Base-by-base conservation (phyloP, 1,140 invertebrate species). In the Pseudomyrmex sp. region DNA sequence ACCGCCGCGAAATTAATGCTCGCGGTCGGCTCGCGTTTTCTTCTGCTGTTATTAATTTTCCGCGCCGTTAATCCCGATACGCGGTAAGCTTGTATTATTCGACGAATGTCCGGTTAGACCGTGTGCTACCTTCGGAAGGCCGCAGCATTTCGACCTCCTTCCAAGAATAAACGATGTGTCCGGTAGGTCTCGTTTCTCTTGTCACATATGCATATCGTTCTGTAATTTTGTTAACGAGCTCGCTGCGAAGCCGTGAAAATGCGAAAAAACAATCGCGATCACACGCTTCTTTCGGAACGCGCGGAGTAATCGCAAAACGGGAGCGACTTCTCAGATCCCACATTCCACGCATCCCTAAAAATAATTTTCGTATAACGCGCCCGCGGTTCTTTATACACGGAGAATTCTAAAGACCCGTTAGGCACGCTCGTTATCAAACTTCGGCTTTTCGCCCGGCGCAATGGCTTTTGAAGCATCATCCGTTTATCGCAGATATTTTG, bases 401-500 rank as follows among this genome's bases (percentile, higher is more conserved):
- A 26, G 65, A 70, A 50, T 61, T 70, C 76, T 48, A 70, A 80
- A 18, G 20, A 58, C 7, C 54, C 54, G 12, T 72, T 58, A 80
- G 23, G 76, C 76, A 80, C 76, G 76, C 54, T 61, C 76, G 66
- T 87, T 89, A 88, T 88, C 85, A 82, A 80, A 76, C 54, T 80
- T 61, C 13, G 50, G 48, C 75, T 86, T 84, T 80, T 70, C 73
- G 46, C 70, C 61, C 61, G 59, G 83, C 88, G 86, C 90, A 90
- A 76, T 87, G 82, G 80, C 84, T 91, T 91, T 80, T 52, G 77
- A 89, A 48, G 90, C 91, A 91, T 90, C 88, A 86, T 90, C 86
- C 68, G 73, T 74, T 82, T 66, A 74, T 85, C 83, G 88, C 80
- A 85, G 85, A 89, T 93, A 91, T 93, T 93, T 92, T 88, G 92